A percentile compares a stretch with the other conserved stretches of the same genome.
phyloP scores from a whole-genome alignment of 2,888 invertebrate species.

The Thymelicus sylvestris region DNA sequence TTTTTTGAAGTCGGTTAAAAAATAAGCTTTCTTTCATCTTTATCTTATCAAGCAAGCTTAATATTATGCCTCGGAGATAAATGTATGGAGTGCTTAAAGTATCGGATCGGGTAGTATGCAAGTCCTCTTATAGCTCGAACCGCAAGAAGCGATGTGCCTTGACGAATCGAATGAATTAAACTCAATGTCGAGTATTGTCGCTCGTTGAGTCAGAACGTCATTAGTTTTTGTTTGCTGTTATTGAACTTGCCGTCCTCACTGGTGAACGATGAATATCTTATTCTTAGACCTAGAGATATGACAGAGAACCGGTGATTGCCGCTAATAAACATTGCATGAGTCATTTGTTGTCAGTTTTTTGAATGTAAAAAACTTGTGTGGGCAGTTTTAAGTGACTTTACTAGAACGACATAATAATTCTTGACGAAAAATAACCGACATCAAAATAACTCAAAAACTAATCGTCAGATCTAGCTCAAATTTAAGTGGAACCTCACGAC shows the following conservation, averaged over 20 bases:
- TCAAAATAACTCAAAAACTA: too few species aligned
- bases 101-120: not conserved
- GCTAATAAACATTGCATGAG: not conserved
- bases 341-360: not conserved
- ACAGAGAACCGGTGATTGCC: not conserved
- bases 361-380: not conserved
- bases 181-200: constrained; percentile 30
- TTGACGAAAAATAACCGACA: too few species aligned
- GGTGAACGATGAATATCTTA: not conserved
- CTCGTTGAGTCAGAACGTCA: constrained; percentile 31
- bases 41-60: too few species aligned
- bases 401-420: too few species aligned
- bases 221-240: constrained; percentile 30
- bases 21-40: too few species aligned
- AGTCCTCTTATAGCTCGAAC: not conserved
- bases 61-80: too few species aligned
- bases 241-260: constrained; percentile 22
- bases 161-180: constrained; percentile 27
- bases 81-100: too few species aligned
- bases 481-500: too few species aligned
- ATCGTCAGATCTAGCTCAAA: too few species aligned
- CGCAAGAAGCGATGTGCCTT: constrained; percentile 9
- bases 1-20: too few species aligned
- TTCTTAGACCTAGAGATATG: not conserved
- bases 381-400: too few species aligned